Conservation (phyloP, 2,113 vertebrate genomes). For the Misgurnus anguillicaudatus region DNA sequence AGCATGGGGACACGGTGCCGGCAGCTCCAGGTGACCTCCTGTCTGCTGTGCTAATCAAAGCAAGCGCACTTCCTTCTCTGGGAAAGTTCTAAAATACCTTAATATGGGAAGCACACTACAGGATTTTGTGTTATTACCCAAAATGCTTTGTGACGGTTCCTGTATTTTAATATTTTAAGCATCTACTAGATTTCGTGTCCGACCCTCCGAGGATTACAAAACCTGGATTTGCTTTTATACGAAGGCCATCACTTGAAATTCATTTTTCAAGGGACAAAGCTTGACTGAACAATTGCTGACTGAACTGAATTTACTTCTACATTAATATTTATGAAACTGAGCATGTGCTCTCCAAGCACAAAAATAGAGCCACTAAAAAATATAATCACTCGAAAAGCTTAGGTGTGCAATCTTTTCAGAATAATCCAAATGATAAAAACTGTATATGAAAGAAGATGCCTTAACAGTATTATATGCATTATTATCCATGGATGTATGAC, state of each 20-base stretch:
- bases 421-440: neutral
- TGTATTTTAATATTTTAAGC: too few species aligned
- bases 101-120: neutral
- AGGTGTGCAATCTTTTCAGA: conserved; percentile 26
- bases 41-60: conserved; percentile 76
- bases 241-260: neutral
- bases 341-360: conserved; percentile 1
- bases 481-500: conserved; percentile 4
- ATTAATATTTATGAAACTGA: conserved; percentile 10
- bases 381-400: conserved; percentile 5
- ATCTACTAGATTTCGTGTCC: too few species aligned
- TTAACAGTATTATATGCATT: conserved; percentile 36
- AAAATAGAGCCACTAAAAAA: conserved; percentile 34
- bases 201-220: conserved; percentile 4
- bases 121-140: neutral
- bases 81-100: conserved; percentile 70
- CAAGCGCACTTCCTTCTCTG: conserved; percentile 67
- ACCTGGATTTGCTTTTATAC: neutral
- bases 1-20: conserved; percentile 60
- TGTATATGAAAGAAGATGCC: conserved; percentile 4
- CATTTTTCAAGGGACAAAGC: neutral
- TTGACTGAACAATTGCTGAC: neutral
- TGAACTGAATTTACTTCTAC: conserved; percentile 10
- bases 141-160: neutral
- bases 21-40: conserved; percentile 70